Evolutionary conservation across 2,797 vertebrate genomes (phyloP), one percentile per base, ranked within the genome.

Genomic region (Hydrocynus forskahlii): DNA sequence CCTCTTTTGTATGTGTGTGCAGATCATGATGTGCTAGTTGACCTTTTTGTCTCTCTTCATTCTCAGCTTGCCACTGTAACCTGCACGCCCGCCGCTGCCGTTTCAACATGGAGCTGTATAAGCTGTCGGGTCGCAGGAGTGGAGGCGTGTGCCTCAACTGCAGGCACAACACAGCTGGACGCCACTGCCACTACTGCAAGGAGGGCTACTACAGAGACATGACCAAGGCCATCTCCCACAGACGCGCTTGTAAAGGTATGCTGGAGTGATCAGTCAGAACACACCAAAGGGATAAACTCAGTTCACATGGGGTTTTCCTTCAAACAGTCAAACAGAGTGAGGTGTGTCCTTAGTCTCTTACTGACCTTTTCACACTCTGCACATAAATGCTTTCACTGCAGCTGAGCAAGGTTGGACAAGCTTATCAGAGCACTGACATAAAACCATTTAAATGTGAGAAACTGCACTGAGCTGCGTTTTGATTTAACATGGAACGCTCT

Each of bases 81-180:
- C 95, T 99, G 12, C 98, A 99, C 0, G 98, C 98, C 2, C 94
- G 97, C 4, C 96, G 98, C 84, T 99, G 98, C 80, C 97, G 98
- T 62, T 99, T 99, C 93, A 99, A 99, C 94, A 99, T 99, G 97
- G 98, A 99, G 91, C 94, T 99, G 71, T 99, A 96, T 93, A 99
- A 99, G 88, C 94, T 99, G 82, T 99, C 98, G 0, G 98, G 97
- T 2, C 95, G 97, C 23, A 95, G 96, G 83, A 99, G 98, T 0
- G 98, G 97, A 0, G 97, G 98, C 0, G 98, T 99, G 73, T 99
- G 98, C 73, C 95, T 99, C 83, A 99, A 98, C 93, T 99, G 98
- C 86, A 96, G 98, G 4, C 98, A 99, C 93, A 99, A 99, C 94
- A 99, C 97, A 0, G 98, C 97, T 0, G 98, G 97, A 0, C 94